Base-by-base conservation (phyloP, 64 coral and sea anemone species). In the Cladopsammia gracilis region DNA sequence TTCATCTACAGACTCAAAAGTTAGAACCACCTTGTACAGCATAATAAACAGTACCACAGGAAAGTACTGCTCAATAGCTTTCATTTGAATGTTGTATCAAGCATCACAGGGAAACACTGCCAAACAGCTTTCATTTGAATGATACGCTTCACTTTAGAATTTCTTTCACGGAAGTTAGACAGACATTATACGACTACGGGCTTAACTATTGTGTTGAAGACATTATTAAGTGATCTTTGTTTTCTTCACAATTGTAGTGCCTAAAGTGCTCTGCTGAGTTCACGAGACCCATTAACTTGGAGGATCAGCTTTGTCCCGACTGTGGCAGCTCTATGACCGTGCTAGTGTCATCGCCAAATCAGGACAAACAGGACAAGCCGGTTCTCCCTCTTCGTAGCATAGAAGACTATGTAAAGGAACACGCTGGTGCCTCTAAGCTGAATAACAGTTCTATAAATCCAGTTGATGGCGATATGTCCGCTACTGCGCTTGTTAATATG, bases 191-290 rank as follows among this genome's bases (percentile, higher is more conserved):
- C 34, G 34, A 34, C 34, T 34, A 0, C 34, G 34, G 34, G 34
- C 34, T 34, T 47, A 18, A 60, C 20, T 64, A 20, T 15, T 15
- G 9, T 85, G 15, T 0, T 19, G 48, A 20, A 6, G 3, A 66
- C n/a, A 23, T 19, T 71, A 4, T 22, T 11, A 42, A 52, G 13
- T 10, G 25, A 25, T 42, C 25, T 0, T 42, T 74, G 19, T 42
- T 74, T 43, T 56, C 4, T 52, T 43, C 69, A 10, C 42, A 54
- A 10, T 93, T 76, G 22, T 10, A 97, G 96, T 97, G 96, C 69
- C 45, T 97, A 25, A 97, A 94, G 76, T 97, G 96, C 60, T 88
- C 88, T 7, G 88, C 96, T 6, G 65, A 79, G 19, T 97, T 97
- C 22, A 81, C 48, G 4, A 65, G 90, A 26, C 79, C 62, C 45